Evolutionary conservation across 2,797 vertebrate species (phyloP).

Genomic region (Enteromius argenteus): DNA sequence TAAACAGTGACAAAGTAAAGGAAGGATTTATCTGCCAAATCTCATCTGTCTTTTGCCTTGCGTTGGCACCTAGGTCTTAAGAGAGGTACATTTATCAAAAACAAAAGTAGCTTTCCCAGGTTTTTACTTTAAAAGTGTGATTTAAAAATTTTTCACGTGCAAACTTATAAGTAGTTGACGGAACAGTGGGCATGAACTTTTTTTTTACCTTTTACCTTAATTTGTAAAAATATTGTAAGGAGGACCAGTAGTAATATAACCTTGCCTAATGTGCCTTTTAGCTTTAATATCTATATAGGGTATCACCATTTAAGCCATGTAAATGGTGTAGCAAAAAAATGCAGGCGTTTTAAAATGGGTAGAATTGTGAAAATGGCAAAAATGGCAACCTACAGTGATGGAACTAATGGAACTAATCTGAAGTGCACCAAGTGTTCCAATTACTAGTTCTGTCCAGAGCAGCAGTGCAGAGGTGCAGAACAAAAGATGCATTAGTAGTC

Average conservation of each 20-base stretch:
- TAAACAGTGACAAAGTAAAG: slow-evolving; percentile 9
- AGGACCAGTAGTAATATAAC: background rate
- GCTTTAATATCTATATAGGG: background rate
- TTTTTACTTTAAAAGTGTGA: slow-evolving; percentile 14
- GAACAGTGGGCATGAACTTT: background rate
- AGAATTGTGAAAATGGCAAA: background rate
- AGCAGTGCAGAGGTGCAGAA: background rate
- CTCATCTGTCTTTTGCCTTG: slow-evolving; percentile 31
- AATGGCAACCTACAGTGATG: background rate
- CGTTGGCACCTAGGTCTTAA: slow-evolving; percentile 64
- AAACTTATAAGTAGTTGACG: slow-evolving; percentile 2
- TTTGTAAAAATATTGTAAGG: background rate
- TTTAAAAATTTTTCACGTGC: background rate
- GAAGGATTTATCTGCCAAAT: slow-evolving; percentile 47
- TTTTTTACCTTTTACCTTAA: background rate
- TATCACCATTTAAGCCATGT: background rate
- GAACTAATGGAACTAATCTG: background rate
- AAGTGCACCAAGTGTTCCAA: background rate
- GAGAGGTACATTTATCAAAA: slow-evolving; percentile 36
- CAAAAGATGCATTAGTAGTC: slow-evolving; percentile 1
- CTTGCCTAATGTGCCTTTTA: background rate
- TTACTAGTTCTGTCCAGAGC: background rate
- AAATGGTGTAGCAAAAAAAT: no score
- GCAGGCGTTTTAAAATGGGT: background rate
- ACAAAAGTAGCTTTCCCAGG: background rate